Percentiles rank a stretch among this genome's conserved stretches.
These are phyloP conservation scores for Thaumatotibia leucotreta DNA, from an alignment of 1,140 invertebrate species.

Conservation along the genomic window DNA sequence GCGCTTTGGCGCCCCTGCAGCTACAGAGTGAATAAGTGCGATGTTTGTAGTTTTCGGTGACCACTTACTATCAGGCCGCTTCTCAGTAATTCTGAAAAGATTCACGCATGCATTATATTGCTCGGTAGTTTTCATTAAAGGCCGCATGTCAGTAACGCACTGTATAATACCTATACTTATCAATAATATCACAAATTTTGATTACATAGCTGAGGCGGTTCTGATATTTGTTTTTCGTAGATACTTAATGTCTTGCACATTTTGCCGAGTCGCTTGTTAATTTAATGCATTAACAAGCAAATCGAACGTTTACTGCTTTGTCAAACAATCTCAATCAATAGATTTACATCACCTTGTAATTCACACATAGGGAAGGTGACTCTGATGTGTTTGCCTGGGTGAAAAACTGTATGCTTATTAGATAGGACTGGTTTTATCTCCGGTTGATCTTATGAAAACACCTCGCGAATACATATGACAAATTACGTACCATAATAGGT, in stretches of 20 bases:
- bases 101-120: no score
- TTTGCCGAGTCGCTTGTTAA: not conserved
- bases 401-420: constrained; percentile 1
- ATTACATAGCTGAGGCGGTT: no score
- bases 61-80: no score
- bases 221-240: constrained; percentile 1
- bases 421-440: not conserved
- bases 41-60: no score
- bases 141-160: no score
- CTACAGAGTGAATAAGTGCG: no score
- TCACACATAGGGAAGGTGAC: constrained; percentile 4
- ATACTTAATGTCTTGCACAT: not conserved
- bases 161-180: no score
- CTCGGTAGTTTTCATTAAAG: no score
- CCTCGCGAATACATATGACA: not conserved
- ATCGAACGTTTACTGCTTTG: not conserved
- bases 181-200: no score
- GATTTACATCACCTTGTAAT: not conserved
- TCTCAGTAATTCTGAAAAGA: no score
- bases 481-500: no score
- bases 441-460: not conserved
- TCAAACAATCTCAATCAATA: constrained; percentile 7
- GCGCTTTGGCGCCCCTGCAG: no score
- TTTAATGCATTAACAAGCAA: not conserved
- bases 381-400: not conserved